phyloP scores from a whole-genome alignment of 2,113 vertebrate species.

The Bucco capensis region DNA sequence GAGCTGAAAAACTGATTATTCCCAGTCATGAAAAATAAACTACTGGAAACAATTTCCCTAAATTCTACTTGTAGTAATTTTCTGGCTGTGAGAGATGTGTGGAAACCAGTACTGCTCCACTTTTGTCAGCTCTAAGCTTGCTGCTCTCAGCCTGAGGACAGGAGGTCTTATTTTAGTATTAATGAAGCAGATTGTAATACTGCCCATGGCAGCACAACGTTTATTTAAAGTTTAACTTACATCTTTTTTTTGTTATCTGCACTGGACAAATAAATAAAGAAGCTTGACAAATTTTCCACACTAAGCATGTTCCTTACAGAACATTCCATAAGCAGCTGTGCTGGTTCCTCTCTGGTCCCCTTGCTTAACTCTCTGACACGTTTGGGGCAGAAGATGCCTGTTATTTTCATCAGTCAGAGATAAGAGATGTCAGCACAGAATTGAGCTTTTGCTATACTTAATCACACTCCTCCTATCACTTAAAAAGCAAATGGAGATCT shows the following conservation, averaged over 20 bases:
- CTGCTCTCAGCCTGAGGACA: background rate
- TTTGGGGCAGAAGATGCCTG: background rate
- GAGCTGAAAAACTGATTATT: background rate
- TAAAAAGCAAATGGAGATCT: constrained; percentile 26
- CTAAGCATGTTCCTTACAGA: background rate
- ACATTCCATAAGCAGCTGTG: background rate
- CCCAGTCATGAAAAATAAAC: background rate
- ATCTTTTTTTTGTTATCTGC: background rate
- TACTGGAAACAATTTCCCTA: background rate
- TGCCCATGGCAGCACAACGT: background rate
- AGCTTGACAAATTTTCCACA: background rate
- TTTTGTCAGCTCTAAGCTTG: background rate
- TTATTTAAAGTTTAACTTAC: background rate
- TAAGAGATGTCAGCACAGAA: background rate
- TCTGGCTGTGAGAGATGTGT: background rate
- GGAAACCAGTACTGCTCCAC: background rate
- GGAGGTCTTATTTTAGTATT: background rate
- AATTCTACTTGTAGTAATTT: background rate
- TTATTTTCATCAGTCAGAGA: background rate
- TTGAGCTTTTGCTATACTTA: background rate
- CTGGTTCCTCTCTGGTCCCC: background rate
- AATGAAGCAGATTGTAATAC: background rate
- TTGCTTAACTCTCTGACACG: background rate
- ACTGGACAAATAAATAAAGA: background rate
- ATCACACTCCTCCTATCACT: constrained; percentile 14